Conservation (phyloP, 35 echinoderm and acorn worm genomes). For the Ophiothrix spiculata region DNA sequence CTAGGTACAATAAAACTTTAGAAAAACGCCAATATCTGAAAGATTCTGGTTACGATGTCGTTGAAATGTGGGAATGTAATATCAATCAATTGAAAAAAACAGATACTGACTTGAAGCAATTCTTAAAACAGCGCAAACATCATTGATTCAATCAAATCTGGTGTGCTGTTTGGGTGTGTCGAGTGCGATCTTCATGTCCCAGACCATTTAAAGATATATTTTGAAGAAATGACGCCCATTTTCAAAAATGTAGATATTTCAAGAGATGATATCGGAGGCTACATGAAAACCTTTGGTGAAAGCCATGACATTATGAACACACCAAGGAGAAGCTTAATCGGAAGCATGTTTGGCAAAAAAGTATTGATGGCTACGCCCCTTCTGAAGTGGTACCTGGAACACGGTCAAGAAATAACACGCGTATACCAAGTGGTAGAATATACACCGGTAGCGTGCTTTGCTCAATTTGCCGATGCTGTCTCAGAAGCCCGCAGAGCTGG, state of each 20-base stretch:
- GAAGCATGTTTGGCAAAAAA: slow-evolving; percentile 13
- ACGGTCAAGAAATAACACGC: slow-evolving; percentile 1
- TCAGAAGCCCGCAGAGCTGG: neutral
- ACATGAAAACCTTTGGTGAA: slow-evolving; percentile 5
- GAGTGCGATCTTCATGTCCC: slow-evolving; percentile 49
- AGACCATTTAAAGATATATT: neutral
- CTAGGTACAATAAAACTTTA: neutral
- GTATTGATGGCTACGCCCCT: slow-evolving; percentile 23
- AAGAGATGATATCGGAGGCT: slow-evolving; percentile 27
- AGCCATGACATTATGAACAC: neutral
- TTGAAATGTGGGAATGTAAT: slow-evolving; percentile 27
- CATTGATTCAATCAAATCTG: neutral
- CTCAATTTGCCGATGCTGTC: slow-evolving; percentile 19
- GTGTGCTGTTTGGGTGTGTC: slow-evolving; percentile 26
- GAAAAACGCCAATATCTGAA: neutral
- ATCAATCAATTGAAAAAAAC: neutral
- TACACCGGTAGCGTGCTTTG: slow-evolving; percentile 3
- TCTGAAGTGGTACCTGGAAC: slow-evolving; percentile 14
- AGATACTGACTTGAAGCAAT: neutral
- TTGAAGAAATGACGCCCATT: slow-evolving; percentile 44
- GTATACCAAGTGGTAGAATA: neutral
- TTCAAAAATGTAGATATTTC: slow-evolving; percentile 32
- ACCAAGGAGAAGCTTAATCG: slow-evolving; percentile 36
- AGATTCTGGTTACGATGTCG: neutral
- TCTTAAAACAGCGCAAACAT: neutral